Base-by-base conservation (phyloP, 1,140 invertebrate species). In the Protaetia brevitarsis region DNA sequence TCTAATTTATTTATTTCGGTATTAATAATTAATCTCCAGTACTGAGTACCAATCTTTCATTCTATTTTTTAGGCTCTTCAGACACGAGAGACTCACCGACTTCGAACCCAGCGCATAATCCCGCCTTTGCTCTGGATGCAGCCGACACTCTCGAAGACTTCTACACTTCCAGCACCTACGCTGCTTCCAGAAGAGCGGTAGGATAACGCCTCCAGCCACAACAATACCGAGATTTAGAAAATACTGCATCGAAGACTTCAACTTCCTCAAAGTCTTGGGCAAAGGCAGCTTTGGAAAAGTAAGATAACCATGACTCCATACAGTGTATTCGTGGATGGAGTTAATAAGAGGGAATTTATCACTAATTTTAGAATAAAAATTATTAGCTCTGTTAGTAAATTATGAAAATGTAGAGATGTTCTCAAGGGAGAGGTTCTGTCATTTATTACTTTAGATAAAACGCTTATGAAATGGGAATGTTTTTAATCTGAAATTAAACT, bases 251-350 rank as follows among this genome's bases (percentile, higher is more conserved):
- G 89, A 93, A 71, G 94, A 97, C 78, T 98, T 97, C 81, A 88
- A 92, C 75, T 96, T 97, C 79, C 86, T 97, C 56, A 97, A 96
- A 82, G 93, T 98, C 13, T 82, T 98, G 2, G 96, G 96, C 31
- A 97, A 97, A 83, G 96, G 96, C 66, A 97, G 94, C 74, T 98
- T 97, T 77, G 96, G 96, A 74, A 98, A 98, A 85, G 93, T 95
- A 79, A 59, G 57, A n/a, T n/a, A n/a, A n/a, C n/a, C n/a, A n/a
- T n/a, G n/a, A n/a, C n/a, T n/a, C n/a, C n/a, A n/a, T n/a, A n/a
- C n/a, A n/a, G n/a, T n/a, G n/a, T n/a, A n/a, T n/a, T n/a, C n/a
- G n/a, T n/a, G n/a, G n/a, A n/a, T n/a, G n/a, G n/a, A n/a, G n/a
- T n/a, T n/a, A n/a, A n/a, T n/a, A n/a, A n/a, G n/a, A n/a, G n/a